phyloP scores from a whole-genome alignment of 2,797 vertebrate species.

The Sebastes paucispinis region DNA sequence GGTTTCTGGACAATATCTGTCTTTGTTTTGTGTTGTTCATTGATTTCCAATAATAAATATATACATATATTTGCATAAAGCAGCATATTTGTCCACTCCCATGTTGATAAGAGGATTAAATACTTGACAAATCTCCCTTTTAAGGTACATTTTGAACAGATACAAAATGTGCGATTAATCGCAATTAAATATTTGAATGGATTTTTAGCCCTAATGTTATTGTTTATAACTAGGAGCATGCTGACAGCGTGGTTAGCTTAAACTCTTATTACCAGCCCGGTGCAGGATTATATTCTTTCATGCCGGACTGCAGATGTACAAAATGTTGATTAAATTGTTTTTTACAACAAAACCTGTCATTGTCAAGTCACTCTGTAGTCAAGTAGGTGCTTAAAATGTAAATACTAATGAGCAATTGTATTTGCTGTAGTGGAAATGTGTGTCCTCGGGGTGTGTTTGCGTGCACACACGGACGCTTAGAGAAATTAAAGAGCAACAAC shows the following conservation, averaged over 20 bases:
- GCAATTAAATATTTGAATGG: no score
- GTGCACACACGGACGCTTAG: neutral
- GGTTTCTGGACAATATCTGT: no score
- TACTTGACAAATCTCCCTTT: no score
- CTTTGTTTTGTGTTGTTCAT: no score
- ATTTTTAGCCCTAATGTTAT: neutral
- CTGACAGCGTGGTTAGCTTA: neutral
- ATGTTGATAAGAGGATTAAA: no score
- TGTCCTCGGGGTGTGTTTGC: neutral
- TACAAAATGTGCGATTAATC: no score
- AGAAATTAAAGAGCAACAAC: conserved; percentile 35
- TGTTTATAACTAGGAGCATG: neutral
- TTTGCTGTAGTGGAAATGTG: neutral
- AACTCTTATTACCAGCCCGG: neutral
- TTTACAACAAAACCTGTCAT: neutral
- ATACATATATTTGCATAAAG: no score
- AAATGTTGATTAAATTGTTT: neutral
- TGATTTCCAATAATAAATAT: no score
- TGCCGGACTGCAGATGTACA: neutral
- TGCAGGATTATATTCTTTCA: neutral
- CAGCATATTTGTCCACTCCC: no score
- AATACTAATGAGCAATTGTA: neutral
- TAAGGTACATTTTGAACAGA: no score
- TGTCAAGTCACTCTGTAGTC: neutral
- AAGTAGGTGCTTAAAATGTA: neutral